Evolutionary conservation across 2,888 invertebrate genomes (phyloP).

Genomic region (Lasioglossum lativentre): DNA sequence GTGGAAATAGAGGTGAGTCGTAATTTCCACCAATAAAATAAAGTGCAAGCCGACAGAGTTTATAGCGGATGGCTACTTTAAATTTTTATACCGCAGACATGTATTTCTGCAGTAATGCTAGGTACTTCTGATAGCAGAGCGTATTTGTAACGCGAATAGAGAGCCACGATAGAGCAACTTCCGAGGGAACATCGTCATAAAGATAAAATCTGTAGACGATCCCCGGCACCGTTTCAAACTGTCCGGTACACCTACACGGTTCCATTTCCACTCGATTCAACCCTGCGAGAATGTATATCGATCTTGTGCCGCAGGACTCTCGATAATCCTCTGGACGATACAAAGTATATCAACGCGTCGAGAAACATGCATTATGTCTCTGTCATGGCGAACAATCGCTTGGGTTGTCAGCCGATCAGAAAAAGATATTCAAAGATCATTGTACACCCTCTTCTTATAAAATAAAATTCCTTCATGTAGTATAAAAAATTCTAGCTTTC

Average conservation of each 20-base stretch:
- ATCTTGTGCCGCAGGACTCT: constrained; percentile 45
- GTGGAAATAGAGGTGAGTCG: neutral
- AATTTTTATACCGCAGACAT: neutral
- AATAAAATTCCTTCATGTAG: neutral
- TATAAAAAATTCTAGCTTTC: neutral
- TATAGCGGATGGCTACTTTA: neutral
- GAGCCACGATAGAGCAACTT: constrained; percentile 15
- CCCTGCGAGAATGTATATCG: constrained; percentile 56
- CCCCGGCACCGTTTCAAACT: constrained; percentile 37
- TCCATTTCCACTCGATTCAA: constrained; percentile 53
- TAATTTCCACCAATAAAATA: neutral
- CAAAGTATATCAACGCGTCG: constrained; percentile 40
- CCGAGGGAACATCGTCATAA: constrained; percentile 20
- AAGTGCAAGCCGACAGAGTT: neutral
- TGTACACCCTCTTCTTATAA: neutral
- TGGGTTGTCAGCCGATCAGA: constrained; percentile 36
- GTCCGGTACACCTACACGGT: constrained; percentile 41
- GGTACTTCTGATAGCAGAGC: neutral
- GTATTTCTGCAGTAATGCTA: neutral
- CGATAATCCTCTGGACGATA: constrained; percentile 61
- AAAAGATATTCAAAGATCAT: neutral
- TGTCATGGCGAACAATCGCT: constrained; percentile 38
- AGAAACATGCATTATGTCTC: constrained; percentile 33
- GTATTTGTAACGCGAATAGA: constrained; percentile 5
- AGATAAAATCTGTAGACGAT: constrained; percentile 40